A percentile compares a stretch with the other conserved stretches of the same genome.
These are phyloP conservation scores for Drymodes brunneopygia DNA, from an alignment of 2,113 vertebrate genomes.

Conservation along the genomic window DNA sequence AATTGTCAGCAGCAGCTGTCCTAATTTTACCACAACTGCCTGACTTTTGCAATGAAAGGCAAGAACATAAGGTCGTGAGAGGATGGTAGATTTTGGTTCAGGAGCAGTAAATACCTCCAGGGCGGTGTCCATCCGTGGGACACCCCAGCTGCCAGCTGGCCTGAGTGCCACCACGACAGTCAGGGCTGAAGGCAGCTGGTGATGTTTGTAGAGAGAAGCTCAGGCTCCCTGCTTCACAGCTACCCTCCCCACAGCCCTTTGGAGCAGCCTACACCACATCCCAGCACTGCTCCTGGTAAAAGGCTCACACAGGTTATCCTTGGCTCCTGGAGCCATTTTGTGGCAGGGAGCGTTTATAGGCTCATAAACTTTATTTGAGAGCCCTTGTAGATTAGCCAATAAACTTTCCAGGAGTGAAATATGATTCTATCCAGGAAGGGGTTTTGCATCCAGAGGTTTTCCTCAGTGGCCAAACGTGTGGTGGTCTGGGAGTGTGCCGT, in stretches of 20 bases:
- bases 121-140: rapidly evolving
- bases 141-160: background rate
- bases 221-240: rapidly evolving
- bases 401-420: background rate
- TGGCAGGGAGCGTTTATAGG: background rate
- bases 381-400: background rate
- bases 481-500: rapidly evolving
- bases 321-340: background rate
- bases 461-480: rapidly evolving
- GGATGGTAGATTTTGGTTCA: background rate
- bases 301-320: background rate
- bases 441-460: background rate
- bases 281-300: background rate
- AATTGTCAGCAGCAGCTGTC: background rate
- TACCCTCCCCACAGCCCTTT: background rate
- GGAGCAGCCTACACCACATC: background rate
- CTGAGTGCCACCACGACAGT: rapidly evolving
- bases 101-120: background rate
- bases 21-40: background rate
- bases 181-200: background rate
- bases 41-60: background rate
- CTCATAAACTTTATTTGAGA: background rate
- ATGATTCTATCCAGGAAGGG: background rate
- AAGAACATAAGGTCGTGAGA: background rate
- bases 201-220: background rate